Percentiles rank a stretch among this genome's conserved stretches.
These are phyloP conservation scores for Chloebia gouldiae DNA, from an alignment of 2,113 vertebrate genomes.

Conservation along the genomic window DNA sequence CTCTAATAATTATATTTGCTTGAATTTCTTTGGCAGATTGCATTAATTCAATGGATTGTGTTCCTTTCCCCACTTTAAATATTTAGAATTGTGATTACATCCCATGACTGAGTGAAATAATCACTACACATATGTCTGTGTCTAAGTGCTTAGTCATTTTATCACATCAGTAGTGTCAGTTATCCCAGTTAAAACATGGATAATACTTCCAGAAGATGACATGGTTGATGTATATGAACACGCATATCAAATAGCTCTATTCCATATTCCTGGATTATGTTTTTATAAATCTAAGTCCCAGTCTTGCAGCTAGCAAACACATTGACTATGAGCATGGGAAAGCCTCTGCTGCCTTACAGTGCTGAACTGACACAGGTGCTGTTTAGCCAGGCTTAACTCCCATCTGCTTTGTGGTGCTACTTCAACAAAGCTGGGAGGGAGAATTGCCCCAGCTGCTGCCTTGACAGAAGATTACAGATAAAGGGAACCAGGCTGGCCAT, in stretches of 20 bases:
- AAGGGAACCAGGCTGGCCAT: background rate
- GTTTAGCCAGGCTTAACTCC: background rate
- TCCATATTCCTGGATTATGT: background rate
- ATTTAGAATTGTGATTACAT: background rate
- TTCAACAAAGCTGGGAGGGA: background rate
- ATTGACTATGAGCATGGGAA: background rate
- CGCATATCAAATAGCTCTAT: background rate
- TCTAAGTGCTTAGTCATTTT: background rate
- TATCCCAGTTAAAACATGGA: background rate
- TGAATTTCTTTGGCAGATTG: slow-evolving; percentile 6
- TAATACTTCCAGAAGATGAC: background rate
- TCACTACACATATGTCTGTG: background rate
- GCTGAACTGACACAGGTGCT: background rate
- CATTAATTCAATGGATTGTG: background rate
- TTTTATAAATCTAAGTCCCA: background rate
- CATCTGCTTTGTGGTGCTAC: background rate
- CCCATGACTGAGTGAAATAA: background rate
- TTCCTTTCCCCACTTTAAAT: background rate
- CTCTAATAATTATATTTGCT: slow-evolving; percentile 20
- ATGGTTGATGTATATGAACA: background rate
- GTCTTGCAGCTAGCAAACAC: background rate
- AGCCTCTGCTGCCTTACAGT: background rate
- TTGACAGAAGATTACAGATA: background rate
- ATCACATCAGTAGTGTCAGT: background rate
- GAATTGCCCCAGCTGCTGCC: background rate